These are phyloP conservation scores for Eulithis testata DNA, from an alignment of 2,888 invertebrate genomes.

Conservation along the genomic window DNA sequence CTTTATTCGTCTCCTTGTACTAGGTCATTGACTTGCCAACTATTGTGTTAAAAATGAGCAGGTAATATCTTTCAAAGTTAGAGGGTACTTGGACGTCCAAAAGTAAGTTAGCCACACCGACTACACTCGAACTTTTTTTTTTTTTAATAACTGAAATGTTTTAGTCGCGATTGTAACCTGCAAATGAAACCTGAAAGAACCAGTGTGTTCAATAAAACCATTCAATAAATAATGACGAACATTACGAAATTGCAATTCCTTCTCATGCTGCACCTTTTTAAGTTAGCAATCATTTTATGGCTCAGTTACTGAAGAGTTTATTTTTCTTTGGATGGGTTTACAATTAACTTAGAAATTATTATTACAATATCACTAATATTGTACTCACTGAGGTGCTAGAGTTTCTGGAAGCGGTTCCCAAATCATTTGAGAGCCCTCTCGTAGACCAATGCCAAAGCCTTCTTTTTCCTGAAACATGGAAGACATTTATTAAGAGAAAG, in stretches of 20 bases:
- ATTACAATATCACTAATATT: not conserved
- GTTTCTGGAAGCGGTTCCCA: constrained; percentile 82
- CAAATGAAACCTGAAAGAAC: not conserved
- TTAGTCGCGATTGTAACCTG: too few species aligned
- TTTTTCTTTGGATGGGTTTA: constrained; percentile 1
- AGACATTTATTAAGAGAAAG: not conserved
- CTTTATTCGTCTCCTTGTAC: too few species aligned
- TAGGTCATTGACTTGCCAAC: too few species aligned
- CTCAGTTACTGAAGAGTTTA: constrained; percentile 17
- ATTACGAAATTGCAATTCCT: not conserved
- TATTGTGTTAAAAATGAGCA: too few species aligned
- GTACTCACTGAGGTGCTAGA: constrained; percentile 65
- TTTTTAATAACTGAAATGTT: too few species aligned
- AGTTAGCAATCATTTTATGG: constrained; percentile 2
- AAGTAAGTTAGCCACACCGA: too few species aligned
- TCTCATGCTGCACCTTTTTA: not conserved
- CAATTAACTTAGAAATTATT: constrained; percentile 1
- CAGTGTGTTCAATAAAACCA: not conserved
- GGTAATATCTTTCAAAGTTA: too few species aligned
- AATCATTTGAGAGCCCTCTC: constrained; percentile 87
- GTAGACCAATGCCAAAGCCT: constrained; percentile 87
- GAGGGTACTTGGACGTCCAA: too few species aligned
- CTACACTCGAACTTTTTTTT: too few species aligned
- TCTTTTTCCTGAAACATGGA: constrained; percentile 86
- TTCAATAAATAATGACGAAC: not conserved